These are phyloP conservation scores for Luehdorfia chinensis DNA, from an alignment of 1,140 invertebrate species.

Conservation along the genomic window DNA sequence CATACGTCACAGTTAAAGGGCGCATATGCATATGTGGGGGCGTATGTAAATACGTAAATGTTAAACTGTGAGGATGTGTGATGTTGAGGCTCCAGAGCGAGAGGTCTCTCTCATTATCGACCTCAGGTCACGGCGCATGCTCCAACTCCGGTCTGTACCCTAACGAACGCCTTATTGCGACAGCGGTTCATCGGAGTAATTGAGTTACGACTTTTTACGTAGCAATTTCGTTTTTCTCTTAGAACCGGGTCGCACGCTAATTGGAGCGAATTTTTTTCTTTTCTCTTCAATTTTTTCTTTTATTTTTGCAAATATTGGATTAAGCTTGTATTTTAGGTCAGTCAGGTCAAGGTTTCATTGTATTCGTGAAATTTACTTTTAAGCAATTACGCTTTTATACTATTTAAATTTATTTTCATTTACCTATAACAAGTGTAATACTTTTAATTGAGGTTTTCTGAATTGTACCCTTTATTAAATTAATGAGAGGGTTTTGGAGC, in stretches of 20 bases:
- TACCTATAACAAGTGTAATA: too few relatives aligned
- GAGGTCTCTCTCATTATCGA: slow-evolving; percentile 72
- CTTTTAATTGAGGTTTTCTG: too few relatives aligned
- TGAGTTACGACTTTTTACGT: slow-evolving; percentile 76
- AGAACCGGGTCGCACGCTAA: slow-evolving; percentile 66
- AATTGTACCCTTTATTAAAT: too few relatives aligned
- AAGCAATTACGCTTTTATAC: too few relatives aligned
- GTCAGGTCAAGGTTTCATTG: background rate
- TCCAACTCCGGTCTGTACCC: slow-evolving; percentile 47
- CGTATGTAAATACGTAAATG: slow-evolving; percentile 74
- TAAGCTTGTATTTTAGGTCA: slow-evolving; percentile 31
- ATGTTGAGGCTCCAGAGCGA: slow-evolving; percentile 64
- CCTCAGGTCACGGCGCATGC: slow-evolving; percentile 73
- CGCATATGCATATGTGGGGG: slow-evolving; percentile 71
- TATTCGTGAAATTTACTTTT: too few relatives aligned
- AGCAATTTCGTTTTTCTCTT: slow-evolving; percentile 72
- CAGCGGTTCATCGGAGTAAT: slow-evolving; percentile 71
- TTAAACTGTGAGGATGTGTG: slow-evolving; percentile 73
- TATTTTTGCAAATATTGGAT: slow-evolving; percentile 65
- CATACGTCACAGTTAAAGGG: slow-evolving; percentile 65
- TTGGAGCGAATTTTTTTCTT: slow-evolving; percentile 62
- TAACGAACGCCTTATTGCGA: slow-evolving; percentile 73
- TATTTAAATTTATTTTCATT: too few relatives aligned
- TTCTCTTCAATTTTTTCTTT: slow-evolving; percentile 35
- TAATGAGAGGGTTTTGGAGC: too few relatives aligned